These are phyloP conservation scores for Camponotus pennsylvanicus DNA, from an alignment of 1,140 invertebrate species.

Conservation along the genomic window DNA sequence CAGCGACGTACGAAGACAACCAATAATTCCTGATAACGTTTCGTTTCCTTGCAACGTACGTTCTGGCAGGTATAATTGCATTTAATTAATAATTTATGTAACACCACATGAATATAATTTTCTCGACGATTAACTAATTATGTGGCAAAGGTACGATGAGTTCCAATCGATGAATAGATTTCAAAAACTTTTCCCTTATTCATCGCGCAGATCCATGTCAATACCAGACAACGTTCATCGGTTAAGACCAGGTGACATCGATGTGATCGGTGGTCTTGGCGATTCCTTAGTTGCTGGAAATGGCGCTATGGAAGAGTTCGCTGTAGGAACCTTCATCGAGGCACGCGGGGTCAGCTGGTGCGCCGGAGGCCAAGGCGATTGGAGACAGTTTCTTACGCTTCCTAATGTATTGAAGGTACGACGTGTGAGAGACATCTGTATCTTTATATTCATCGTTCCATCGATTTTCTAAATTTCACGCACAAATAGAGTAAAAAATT, in stretches of 20 bases:
- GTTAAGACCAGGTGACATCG: slow-evolving; percentile 91
- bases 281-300: slow-evolving; percentile 93
- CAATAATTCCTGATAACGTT: slow-evolving; percentile 73
- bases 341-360: slow-evolving; percentile 93
- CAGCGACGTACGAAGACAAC: slow-evolving; percentile 80
- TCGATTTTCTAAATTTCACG: background rate
- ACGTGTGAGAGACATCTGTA: background rate
- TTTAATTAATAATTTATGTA: background rate
- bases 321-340: slow-evolving; percentile 91
- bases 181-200: background rate
- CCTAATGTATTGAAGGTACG: slow-evolving; percentile 90
- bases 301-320: slow-evolving; percentile 91
- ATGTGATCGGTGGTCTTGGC: slow-evolving; percentile 92
- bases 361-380: slow-evolving; percentile 90
- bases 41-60: slow-evolving; percentile 83
- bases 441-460: background rate
- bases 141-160: background rate
- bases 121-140: background rate
- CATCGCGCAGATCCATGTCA: slow-evolving; percentile 71
- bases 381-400: slow-evolving; percentile 90
- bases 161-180: background rate
- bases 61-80: slow-evolving; percentile 70
- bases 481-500: background rate
- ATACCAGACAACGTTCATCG: slow-evolving; percentile 87
- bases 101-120: too few species aligned